phyloP scores from a whole-genome alignment of 2,797 vertebrate genomes.

The Oreochromis mossambicus region DNA sequence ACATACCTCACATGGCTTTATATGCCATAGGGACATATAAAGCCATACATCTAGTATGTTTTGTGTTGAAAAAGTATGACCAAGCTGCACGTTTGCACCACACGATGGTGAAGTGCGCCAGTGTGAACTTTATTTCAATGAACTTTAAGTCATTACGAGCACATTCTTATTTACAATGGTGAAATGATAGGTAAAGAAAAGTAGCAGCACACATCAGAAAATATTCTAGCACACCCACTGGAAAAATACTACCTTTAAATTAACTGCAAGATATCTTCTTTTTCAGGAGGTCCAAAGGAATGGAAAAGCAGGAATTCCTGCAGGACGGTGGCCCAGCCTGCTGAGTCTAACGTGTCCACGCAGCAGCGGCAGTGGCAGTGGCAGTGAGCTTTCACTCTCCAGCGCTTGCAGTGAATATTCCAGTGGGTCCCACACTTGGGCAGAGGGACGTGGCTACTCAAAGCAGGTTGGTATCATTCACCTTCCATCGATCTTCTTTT shows the following conservation, averaged over 20 bases:
- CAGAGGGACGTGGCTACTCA: constrained; percentile 80
- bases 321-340: constrained; percentile 79
- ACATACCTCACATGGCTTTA: not conserved
- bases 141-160: not conserved
- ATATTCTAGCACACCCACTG: not conserved
- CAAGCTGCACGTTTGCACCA: not conserved
- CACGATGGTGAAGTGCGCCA: not conserved
- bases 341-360: constrained; percentile 80
- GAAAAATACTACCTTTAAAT: not conserved
- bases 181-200: not conserved
- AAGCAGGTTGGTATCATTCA: constrained; percentile 72
- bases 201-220: not conserved
- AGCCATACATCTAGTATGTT: not conserved
- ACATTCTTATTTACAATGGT: not conserved
- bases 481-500: not conserved
- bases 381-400: constrained; percentile 86
- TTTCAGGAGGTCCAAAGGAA: constrained; percentile 83
- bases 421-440: constrained; percentile 86
- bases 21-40: not conserved
- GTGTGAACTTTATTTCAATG: not conserved
- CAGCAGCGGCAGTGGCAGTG: constrained; percentile 83
- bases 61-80: not conserved
- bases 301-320: constrained; percentile 73
- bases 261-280: not conserved
- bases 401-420: constrained; percentile 88